These are phyloP conservation scores for Ptiloglossa arizonensis DNA, from an alignment of 1,140 invertebrate genomes.

Conservation along the genomic window DNA sequence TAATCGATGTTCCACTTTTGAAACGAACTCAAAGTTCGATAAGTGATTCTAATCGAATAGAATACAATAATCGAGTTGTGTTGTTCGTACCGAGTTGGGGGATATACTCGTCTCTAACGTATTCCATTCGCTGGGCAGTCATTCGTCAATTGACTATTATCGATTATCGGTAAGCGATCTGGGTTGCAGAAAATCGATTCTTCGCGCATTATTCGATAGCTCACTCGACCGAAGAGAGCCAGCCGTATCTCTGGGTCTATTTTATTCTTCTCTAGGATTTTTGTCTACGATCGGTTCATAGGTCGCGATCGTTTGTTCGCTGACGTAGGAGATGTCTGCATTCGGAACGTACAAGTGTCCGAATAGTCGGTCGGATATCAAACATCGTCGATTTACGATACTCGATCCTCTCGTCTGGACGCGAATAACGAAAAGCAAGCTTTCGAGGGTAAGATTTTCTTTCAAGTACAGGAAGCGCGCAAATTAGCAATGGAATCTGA, in stretches of 20 bases:
- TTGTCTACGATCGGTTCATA: no score
- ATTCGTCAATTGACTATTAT: slow-evolving; percentile 6
- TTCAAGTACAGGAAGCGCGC: slow-evolving; percentile 52
- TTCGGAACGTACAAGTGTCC: no score
- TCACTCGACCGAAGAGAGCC: no score
- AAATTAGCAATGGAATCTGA: slow-evolving; percentile 55
- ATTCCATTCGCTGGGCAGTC: neutral
- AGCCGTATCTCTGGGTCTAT: no score
- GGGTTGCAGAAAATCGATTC: slow-evolving; percentile 50
- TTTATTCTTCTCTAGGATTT: no score
- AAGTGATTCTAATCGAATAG: neutral
- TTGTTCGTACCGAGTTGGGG: neutral
- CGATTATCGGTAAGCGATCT: neutral
- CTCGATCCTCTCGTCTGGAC: no score
- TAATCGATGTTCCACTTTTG: neutral
- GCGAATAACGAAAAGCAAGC: neutral
- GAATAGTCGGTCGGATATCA: no score
- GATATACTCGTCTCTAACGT: neutral
- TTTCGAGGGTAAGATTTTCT: slow-evolving; percentile 45
- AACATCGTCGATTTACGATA: no score
- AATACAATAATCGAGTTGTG: neutral
- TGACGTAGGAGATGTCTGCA: no score
- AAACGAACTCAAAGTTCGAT: neutral
- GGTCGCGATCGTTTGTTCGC: no score
- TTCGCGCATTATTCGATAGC: slow-evolving; percentile 44